Evolutionary conservation across 2,888 invertebrate genomes (phyloP).

Genomic region (Brachypalpus laphriformis): DNA sequence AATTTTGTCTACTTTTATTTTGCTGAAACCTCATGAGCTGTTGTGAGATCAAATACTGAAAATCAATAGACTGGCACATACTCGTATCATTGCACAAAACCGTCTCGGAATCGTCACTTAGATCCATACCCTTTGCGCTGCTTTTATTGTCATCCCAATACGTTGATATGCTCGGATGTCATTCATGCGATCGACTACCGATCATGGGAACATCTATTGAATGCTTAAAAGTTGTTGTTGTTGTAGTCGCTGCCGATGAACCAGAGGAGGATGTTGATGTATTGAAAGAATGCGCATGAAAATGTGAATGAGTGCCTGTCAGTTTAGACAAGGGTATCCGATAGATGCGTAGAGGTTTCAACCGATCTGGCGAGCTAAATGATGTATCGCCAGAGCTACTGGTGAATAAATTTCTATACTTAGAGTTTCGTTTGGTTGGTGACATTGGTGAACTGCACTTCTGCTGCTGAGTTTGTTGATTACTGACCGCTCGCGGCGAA

Average conservation of each 20-base stretch:
- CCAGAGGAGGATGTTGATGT: conserved; percentile 64
- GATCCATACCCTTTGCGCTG: conserved; percentile 9
- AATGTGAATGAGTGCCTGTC: conserved; percentile 79
- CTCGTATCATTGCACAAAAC: conserved; percentile 58
- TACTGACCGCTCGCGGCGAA: conserved; percentile 76
- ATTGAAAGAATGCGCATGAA: conserved; percentile 78
- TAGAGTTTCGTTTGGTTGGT: conserved; percentile 77
- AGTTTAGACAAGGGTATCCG: conserved; percentile 79
- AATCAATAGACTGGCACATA: conserved; percentile 72
- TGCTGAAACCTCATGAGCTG: conserved; percentile 75
- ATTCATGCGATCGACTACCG: conserved; percentile 53
- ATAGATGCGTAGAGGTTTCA: conserved; percentile 79
- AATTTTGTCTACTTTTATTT: conserved; percentile 70
- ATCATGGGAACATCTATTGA: conserved; percentile 57
- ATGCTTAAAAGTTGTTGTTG: conserved; percentile 64
- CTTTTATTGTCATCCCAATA: conserved; percentile 44
- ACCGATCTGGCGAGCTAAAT: conserved; percentile 77
- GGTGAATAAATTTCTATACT: conserved; percentile 77
- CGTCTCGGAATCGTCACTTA: conserved; percentile 36
- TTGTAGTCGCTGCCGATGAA: conserved; percentile 55
- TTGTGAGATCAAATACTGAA: conserved; percentile 73
- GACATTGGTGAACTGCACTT: conserved; percentile 77
- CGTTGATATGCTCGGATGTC: conserved; percentile 47
- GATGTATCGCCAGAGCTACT: conserved; percentile 59
- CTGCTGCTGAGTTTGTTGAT: conserved; percentile 43